Percentiles rank a stretch among this genome's conserved stretches.
phyloP scores from a whole-genome alignment of 2,888 invertebrate genomes.

The Tolmerus cingulatus region DNA sequence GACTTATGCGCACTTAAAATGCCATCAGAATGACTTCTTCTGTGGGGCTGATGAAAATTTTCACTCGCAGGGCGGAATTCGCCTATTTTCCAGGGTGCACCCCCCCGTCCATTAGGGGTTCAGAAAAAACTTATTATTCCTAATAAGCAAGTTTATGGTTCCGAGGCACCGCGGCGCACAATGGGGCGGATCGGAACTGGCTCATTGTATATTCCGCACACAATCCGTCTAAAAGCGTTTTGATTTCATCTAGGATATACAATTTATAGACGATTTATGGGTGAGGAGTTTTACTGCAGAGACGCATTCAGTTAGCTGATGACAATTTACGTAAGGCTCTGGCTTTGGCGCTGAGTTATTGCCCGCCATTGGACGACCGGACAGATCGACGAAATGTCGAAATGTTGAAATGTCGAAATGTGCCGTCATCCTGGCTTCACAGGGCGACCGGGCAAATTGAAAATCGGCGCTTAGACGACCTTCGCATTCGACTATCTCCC shows the following conservation, averaged over 20 bases:
- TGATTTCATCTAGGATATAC: constrained; percentile 48
- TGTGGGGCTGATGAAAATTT: background rate
- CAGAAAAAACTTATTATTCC: constrained; percentile 27
- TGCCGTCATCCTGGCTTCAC: background rate
- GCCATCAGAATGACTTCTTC: background rate
- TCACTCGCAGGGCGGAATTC: background rate
- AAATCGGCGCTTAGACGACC: background rate
- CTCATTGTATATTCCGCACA: constrained; percentile 46
- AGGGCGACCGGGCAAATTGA: background rate
- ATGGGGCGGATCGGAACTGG: constrained; percentile 8
- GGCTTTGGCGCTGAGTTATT: constrained; percentile 1
- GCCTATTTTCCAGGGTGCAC: background rate
- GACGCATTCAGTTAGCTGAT: constrained; percentile 45
- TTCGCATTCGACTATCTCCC: background rate
- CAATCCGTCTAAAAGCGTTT: constrained; percentile 48
- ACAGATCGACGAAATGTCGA: background rate
- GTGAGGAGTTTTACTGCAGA: constrained; percentile 46
- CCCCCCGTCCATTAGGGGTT: background rate
- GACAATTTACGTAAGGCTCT: constrained; percentile 6
- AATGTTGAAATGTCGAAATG: background rate
- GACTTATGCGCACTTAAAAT: background rate
- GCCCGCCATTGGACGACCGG: background rate
- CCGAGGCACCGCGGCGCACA: background rate
- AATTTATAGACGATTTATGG: constrained; percentile 47
- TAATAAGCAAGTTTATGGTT: constrained; percentile 26